A percentile compares a stretch with the other conserved stretches of the same genome.
Conservation (phyloP, 2,888 invertebrate genomes). For the Willowsia nigromaculata region DNA sequence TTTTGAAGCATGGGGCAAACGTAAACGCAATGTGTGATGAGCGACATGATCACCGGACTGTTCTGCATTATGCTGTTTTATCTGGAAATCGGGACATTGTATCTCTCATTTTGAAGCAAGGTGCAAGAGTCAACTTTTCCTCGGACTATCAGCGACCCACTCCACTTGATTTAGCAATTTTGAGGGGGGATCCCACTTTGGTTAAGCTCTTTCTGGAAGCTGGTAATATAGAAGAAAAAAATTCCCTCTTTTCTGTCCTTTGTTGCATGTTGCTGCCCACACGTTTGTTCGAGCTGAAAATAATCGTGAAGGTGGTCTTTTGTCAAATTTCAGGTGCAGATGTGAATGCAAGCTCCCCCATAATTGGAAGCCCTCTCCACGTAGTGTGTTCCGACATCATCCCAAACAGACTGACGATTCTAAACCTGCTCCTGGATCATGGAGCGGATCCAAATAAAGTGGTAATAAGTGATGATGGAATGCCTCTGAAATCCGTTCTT, state of each 20-base stretch:
- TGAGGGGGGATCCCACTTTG: slow-evolving; percentile 89
- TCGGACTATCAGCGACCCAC: slow-evolving; percentile 86
- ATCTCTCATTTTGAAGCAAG: slow-evolving; percentile 89
- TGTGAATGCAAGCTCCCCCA: slow-evolving; percentile 89
- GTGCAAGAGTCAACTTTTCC: slow-evolving; percentile 86
- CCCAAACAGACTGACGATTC: slow-evolving; percentile 82
- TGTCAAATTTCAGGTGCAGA: slow-evolving; percentile 84
- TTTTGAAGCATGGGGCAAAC: slow-evolving; percentile 90
- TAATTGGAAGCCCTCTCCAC: slow-evolving; percentile 90
- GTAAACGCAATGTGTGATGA: slow-evolving; percentile 91
- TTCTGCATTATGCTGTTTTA: slow-evolving; percentile 92
- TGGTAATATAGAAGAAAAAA: slow-evolving; percentile 84
- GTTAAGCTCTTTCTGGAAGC: slow-evolving; percentile 86
- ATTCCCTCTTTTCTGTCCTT: no score
- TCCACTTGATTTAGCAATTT: slow-evolving; percentile 91
- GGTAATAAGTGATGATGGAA: slow-evolving; percentile 86
- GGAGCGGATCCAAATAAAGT: slow-evolving; percentile 89
- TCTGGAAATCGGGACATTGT: slow-evolving; percentile 87
- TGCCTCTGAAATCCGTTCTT: slow-evolving; percentile 88
- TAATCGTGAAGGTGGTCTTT: neutral
- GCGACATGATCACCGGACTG: slow-evolving; percentile 92
- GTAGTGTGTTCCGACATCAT: slow-evolving; percentile 91
- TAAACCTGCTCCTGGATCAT: slow-evolving; percentile 85
- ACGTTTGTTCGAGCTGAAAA: no score
- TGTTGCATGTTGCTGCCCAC: no score